Conservation (phyloP, 2,888 invertebrate species). For the Trilocha varians region DNA sequence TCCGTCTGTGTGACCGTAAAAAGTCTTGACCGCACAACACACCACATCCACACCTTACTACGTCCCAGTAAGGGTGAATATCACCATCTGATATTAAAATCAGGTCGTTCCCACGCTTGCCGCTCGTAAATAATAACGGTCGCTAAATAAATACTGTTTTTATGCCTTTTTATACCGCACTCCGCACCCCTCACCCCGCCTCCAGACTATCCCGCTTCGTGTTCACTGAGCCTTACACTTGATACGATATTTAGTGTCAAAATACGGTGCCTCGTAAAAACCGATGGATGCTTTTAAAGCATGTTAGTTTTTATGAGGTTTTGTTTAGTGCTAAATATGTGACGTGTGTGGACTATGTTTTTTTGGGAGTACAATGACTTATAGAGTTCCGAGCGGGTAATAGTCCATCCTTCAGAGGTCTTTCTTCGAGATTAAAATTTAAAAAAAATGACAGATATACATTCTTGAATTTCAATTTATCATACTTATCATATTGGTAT, state of each 20-base stretch:
- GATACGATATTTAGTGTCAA: not conserved
- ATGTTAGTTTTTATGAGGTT: not conserved
- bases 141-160: conserved; percentile 33
- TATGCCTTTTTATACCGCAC: conserved; percentile 22
- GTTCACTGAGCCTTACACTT: not conserved
- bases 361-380: no score
- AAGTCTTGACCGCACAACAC: not conserved
- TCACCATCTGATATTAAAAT: conserved; percentile 27
- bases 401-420: no score
- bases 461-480: no score
- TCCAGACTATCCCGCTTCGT: not conserved
- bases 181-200: no score
- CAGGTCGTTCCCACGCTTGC: conserved; percentile 17
- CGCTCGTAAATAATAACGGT: conserved; percentile 29
- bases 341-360: no score
- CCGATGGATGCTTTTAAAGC: not conserved
- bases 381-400: no score
- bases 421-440: no score
- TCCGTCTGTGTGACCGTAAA: no score
- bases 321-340: no score
- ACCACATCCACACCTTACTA: not conserved
- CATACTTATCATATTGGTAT: no score
- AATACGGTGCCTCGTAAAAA: not conserved
- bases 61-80: conserved; percentile 8
- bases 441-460: no score